Evolutionary conservation across 2,888 invertebrate genomes (phyloP).

Genomic region (Slavum lentiscoides): DNA sequence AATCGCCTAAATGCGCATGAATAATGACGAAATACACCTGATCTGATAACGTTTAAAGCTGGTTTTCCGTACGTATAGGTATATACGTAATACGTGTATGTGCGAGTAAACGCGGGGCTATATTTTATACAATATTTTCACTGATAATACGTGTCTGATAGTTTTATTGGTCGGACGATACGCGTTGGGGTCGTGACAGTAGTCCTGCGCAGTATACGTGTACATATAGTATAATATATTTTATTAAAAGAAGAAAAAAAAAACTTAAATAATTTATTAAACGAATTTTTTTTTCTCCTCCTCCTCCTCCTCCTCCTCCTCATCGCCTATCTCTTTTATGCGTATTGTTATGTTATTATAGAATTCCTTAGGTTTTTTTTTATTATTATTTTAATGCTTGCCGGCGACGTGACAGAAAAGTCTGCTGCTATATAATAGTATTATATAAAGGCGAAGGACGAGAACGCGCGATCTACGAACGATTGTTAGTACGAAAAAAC

Average conservation of each 20-base stretch:
- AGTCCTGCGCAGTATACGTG: not conserved
- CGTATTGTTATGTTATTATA: too few species aligned
- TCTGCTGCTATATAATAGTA: too few species aligned
- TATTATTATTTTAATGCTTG: too few species aligned
- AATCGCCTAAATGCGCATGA: slow-evolving; percentile 47
- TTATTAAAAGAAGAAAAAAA: slow-evolving; percentile 3
- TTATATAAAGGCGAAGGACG: too few species aligned
- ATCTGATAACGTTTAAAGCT: slow-evolving; percentile 52
- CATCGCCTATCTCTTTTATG: too few species aligned
- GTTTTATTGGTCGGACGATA: slow-evolving; percentile 43
- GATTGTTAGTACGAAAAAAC: too few species aligned
- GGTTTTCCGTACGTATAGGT: slow-evolving; percentile 6
- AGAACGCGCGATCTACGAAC: too few species aligned
- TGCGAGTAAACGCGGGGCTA: not conserved
- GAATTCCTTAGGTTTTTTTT: too few species aligned
- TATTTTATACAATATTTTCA: slow-evolving; percentile 47
- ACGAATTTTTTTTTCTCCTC: not conserved
- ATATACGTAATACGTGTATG: too few species aligned
- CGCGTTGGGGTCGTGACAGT: slow-evolving; percentile 25
- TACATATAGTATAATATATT: slow-evolving; percentile 2
- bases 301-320: not conserved
- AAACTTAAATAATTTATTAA: not conserved
- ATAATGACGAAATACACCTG: slow-evolving; percentile 49
- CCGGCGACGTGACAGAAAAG: too few species aligned
- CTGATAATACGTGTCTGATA: slow-evolving; percentile 52